Percentiles rank a stretch among this genome's conserved stretches.
Evolutionary conservation across 2,797 vertebrate genomes (phyloP).

Genomic region (Champsocephalus esox): DNA sequence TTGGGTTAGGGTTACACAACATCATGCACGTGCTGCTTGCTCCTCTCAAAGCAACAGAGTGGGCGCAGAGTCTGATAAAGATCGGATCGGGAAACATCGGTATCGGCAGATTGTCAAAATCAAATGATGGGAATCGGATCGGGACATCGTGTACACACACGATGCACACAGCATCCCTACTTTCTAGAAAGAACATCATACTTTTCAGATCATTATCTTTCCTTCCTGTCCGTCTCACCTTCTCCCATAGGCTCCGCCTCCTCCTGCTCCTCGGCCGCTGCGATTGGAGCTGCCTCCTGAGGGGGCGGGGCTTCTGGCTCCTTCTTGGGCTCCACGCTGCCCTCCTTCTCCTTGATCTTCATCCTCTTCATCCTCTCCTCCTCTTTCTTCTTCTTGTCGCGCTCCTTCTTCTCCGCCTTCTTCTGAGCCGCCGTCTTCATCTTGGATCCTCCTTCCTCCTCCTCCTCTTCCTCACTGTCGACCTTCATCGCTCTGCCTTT

Average conservation of each 20-base stretch:
- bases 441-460: constrained; percentile 83
- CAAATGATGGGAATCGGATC: too few species aligned
- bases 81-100: too few species aligned
- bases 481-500: constrained; percentile 78
- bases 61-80: too few species aligned
- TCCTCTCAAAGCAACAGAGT: too few species aligned
- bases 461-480: constrained; percentile 72
- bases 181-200: too few species aligned
- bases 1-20: too few species aligned
- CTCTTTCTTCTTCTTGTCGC: constrained; percentile 90
- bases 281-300: not conserved
- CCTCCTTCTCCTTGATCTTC: constrained; percentile 71
- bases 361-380: constrained; percentile 90
- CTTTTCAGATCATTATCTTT: too few species aligned
- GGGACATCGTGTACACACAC: too few species aligned
- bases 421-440: constrained; percentile 98
- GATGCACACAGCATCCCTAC: too few species aligned
- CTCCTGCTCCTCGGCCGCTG: constrained; percentile 69
- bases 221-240: constrained; percentile 58
- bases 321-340: constrained; percentile 59
- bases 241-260: constrained; percentile 77
- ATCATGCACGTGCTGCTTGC: too few species aligned
- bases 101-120: too few species aligned
- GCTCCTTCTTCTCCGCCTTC: constrained; percentile 98
- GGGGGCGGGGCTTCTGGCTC: constrained; percentile 65